Evolutionary conservation across 2,113 vertebrate species (phyloP), one percentile per base, ranked within the genome.

Genomic region (Rhabdomys dilectus): DNA sequence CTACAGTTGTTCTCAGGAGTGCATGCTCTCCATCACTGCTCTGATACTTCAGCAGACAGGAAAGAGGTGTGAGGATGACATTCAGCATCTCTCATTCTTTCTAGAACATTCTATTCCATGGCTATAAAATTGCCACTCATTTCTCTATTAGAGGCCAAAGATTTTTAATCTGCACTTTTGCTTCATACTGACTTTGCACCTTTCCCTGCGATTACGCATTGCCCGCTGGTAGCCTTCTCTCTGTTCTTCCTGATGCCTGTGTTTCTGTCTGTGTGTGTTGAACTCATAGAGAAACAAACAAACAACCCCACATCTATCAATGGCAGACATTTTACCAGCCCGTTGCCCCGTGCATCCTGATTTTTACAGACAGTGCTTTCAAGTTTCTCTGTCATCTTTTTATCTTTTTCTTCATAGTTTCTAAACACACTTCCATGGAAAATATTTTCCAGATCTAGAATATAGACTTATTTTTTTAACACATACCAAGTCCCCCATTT

Each of bases 331-430:
- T 53, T 76, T 42, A 31, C n/a, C 64, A 39, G 16, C 5, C 26
- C 5, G 3, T 66, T 22, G 34, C n/a, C 87, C 58, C 48, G 42
- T 75, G 19, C 10, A 7, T 36, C 60, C 19, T 58, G 5, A 8
- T 93, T 68, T 68, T 92, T 13, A 81, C 24, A 19, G 26, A 15
- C n/a, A n/a, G 48, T 19, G 29, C 22, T 88, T 92, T 89, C 86
- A 36, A 42, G 42, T 78, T 93, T 85, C 62, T 68, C 1, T 81
- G 12, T 93, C 62, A 26, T 48, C 19, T 85, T 16, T 53, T 91
- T 39, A 53, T 88, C 12, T 45, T 87, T 92, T 95, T 48, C 60
- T 51, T 95, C 58, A 34, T 48, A 66, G 66, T 56, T 86, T 89
- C 66, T 77, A 7, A 56, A 81, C 36, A 42, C 56, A 31, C 62